Base-by-base conservation (phyloP, 2,888 invertebrate genomes). In the Arrhopalites spinosus region DNA sequence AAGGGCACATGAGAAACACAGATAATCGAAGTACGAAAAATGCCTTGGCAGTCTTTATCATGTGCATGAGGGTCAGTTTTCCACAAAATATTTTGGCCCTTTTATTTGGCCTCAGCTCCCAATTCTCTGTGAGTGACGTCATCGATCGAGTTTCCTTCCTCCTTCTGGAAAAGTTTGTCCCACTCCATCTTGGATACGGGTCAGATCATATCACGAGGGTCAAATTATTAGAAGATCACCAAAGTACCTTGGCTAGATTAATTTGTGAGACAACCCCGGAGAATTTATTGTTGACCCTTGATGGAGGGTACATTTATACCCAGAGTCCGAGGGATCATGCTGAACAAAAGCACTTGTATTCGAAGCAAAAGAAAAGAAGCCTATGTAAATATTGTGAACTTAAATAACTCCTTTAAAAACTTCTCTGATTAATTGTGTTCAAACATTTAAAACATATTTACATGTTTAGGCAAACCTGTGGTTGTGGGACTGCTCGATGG, bases 1-100 rank as follows among this genome's bases (percentile, higher is more conserved):
- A 23, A 25, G 5, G 3, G 7, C 7, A 11, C 17, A 5, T 61
- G 27, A 23, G n/a, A 3, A 69, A 66, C 7, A 72, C 74, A 0
- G 0, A 0, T 0, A 63, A 76, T 30, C 63, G 79, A 11, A 43
- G 53, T 0, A 0, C 69, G 0, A 1, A 63, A n/a, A 74, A 70
- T 13, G 75, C 79, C 8, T 56, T 79, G 0, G 78, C 61, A 15
- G 61, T 79, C 1, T 64, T 79, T 36, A 30, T 79, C n/a, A 67
- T 66, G 29, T 75, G 75, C 25, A 13, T 79, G 3, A 30, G 78
- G 0, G 56, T 78, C 2, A 71, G 66, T 2, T 20, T 76, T 0
- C 73, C 78, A 13, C 76, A 78, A 45, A 53, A 59, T 15, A 13
- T 77, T 1, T 8, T 79, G 0, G 69, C 50, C 0, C 56, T 20